Conservation (phyloP, 2,113 vertebrate species). For the Malaclemys terrapin region DNA sequence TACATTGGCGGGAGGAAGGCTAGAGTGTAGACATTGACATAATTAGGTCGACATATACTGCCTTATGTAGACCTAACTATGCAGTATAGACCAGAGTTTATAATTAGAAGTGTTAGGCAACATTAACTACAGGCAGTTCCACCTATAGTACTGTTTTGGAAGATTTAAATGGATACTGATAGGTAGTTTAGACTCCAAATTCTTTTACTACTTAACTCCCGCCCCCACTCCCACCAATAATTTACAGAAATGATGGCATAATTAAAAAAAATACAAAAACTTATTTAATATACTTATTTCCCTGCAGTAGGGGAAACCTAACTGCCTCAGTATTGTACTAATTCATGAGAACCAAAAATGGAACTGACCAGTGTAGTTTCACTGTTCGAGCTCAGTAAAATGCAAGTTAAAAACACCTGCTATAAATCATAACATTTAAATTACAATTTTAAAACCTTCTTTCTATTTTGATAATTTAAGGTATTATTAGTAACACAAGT, state of each 20-base stretch:
- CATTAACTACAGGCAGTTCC: not conserved
- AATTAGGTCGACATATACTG: too few species aligned
- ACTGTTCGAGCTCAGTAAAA: not conserved
- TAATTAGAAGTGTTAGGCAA: not conserved
- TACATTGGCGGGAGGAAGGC: too few species aligned
- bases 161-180: not conserved
- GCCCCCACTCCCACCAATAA: not conserved
- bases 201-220: not conserved
- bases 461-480: not conserved
- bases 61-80: too few species aligned
- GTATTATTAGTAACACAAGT: not conserved
- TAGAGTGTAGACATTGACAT: too few species aligned
- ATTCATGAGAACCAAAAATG: not conserved
- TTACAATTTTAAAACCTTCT: not conserved
- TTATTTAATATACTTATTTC: not conserved
- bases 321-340: not conserved
- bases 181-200: not conserved
- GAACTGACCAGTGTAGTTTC: not conserved
- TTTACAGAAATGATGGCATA: not conserved
- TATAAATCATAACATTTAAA: conserved; percentile 1
- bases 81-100: not conserved
- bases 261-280: not conserved
- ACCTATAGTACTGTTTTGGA: not conserved
- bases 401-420: not conserved
- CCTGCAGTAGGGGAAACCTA: not conserved